Conservation (phyloP, 64 coral and sea anemone species). For the Dendrophyllia cribrosa region DNA sequence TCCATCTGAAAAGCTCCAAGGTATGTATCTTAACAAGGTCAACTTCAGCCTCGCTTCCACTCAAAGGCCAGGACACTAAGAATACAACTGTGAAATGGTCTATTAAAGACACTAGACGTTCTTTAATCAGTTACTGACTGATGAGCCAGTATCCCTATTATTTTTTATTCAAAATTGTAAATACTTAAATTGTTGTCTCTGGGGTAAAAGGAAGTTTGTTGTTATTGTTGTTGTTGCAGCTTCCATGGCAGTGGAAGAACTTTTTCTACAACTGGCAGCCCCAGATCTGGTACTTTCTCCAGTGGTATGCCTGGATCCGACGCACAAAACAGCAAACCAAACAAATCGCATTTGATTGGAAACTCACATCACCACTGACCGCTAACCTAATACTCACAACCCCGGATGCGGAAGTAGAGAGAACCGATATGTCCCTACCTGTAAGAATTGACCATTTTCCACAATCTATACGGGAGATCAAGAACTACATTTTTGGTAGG, state of each 20-base stretch:
- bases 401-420: not conserved
- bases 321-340: not conserved
- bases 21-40: no score
- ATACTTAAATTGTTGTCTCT: not conserved
- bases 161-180: no score
- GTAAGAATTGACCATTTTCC: slow-evolving; percentile 4
- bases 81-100: no score
- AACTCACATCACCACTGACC: slow-evolving; percentile 15
- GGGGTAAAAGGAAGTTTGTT: not conserved
- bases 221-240: slow-evolving; percentile 5
- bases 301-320: slow-evolving; percentile 30
- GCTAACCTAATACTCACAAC: not conserved
- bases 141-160: no score
- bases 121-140: no score
- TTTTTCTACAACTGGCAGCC: slow-evolving; percentile 41
- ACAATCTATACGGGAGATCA: slow-evolving; percentile 33
- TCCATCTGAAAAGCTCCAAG: no score
- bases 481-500: slow-evolving; percentile 29
- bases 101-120: no score
- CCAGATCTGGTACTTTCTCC: slow-evolving; percentile 54
- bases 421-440: slow-evolving; percentile 5
- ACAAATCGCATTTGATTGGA: slow-evolving; percentile 9
- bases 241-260: slow-evolving; percentile 29
- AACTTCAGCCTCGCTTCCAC: no score
- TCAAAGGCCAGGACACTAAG: no score